Evolutionary conservation across 2,888 invertebrate species (phyloP).

Genomic region (Napeogenes inachia): DNA sequence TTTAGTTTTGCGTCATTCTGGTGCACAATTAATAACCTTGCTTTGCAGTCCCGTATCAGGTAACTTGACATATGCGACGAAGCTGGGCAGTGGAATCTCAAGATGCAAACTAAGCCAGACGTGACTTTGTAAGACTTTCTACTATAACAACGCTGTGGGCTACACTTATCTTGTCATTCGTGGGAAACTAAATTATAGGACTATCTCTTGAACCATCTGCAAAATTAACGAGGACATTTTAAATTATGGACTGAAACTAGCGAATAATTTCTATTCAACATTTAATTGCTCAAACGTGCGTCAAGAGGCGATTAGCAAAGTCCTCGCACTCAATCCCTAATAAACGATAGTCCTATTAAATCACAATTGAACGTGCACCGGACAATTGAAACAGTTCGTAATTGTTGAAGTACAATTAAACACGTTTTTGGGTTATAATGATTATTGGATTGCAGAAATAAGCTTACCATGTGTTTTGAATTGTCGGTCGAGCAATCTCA

Average conservation of each 20-base stretch:
- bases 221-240: conserved; percentile 40
- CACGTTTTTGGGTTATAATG: conserved; percentile 65
- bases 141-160: conserved; percentile 55
- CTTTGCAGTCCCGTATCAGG: conserved; percentile 58
- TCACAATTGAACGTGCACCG: conserved; percentile 54
- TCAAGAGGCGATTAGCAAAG: conserved; percentile 58
- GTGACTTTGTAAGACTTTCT: conserved; percentile 71
- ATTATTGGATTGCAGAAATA: conserved; percentile 50
- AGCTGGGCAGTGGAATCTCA: conserved; percentile 61
- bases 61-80: conserved; percentile 64
- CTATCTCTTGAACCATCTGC: conserved; percentile 51
- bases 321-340: conserved; percentile 58
- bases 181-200: conserved; percentile 68
- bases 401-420: conserved; percentile 53
- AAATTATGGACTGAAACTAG: conserved; percentile 39
- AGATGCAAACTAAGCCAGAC: conserved; percentile 71
- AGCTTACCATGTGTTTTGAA: conserved; percentile 47
- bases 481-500: conserved; percentile 28
- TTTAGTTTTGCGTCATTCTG: conserved; percentile 49
- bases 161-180: conserved; percentile 68
- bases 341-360: conserved; percentile 57
- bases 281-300: conserved; percentile 48
- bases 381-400: conserved; percentile 58
- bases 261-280: conserved; percentile 21
- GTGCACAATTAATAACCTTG: conserved; percentile 60